Percentiles rank a stretch among this genome's conserved stretches.
phyloP scores from a whole-genome alignment of 2,113 vertebrate genomes.

The Tragelaphus imberbis region DNA sequence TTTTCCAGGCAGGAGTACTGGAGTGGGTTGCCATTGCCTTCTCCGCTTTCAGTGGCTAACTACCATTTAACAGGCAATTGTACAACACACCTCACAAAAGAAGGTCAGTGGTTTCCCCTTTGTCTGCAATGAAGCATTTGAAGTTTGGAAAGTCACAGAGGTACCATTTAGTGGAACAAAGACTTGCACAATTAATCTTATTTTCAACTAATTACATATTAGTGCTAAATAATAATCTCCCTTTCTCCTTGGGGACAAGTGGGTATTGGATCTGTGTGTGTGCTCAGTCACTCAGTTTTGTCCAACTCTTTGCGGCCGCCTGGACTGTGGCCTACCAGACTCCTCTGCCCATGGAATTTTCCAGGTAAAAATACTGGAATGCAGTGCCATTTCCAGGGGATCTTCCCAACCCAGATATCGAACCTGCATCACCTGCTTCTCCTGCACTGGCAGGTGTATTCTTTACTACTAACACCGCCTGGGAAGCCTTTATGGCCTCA shows the following conservation, averaged over 20 bases:
- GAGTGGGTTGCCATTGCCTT: too few relatives aligned
- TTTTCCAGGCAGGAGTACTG: too few relatives aligned
- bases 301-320: rapidly evolving
- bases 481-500: not conserved
- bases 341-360: not conserved
- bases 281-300: not conserved
- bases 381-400: not conserved
- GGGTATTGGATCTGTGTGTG: not conserved
- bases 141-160: constrained; percentile 30
- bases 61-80: constrained; percentile 9
- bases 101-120: not conserved
- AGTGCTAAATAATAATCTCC: constrained; percentile 29
- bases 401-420: not conserved
- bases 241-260: not conserved
- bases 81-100: not conserved
- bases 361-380: not conserved
- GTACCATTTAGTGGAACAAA: constrained; percentile 52
- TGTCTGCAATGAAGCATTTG: not conserved
- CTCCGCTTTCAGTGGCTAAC: not conserved
- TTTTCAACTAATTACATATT: constrained; percentile 56
- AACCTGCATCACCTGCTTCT: not conserved
- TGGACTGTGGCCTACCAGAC: not conserved
- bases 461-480: not conserved
- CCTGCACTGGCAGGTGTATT: not conserved
- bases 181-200: constrained; percentile 34